phyloP scores from a whole-genome alignment of 1,140 invertebrate species.

The Lysiphlebus fabarum region DNA sequence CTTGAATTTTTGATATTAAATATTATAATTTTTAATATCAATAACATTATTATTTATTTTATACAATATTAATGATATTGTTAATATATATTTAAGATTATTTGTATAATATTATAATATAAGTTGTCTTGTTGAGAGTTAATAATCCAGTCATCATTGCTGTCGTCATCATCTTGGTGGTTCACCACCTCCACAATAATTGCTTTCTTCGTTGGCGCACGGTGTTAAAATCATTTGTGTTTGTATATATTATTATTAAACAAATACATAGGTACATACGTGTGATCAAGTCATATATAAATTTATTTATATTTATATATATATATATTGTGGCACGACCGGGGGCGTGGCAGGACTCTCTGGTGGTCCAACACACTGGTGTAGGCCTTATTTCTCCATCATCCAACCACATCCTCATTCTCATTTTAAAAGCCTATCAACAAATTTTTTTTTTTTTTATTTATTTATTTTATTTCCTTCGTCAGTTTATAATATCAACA shows the following conservation, averaged over 20 bases:
- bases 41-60: too few relatives aligned
- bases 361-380: slow-evolving; percentile 50
- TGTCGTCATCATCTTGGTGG: slow-evolving; percentile 20
- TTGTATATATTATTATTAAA: slow-evolving; percentile 21
- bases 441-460: too few relatives aligned
- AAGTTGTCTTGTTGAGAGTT: too few relatives aligned
- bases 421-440: not conserved
- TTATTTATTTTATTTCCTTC: too few relatives aligned
- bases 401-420: not conserved
- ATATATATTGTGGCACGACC: slow-evolving; percentile 32
- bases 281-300: too few relatives aligned
- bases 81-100: too few relatives aligned
- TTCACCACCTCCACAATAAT: slow-evolving; percentile 10
- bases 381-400: slow-evolving; percentile 31
- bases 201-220: slow-evolving; percentile 32
- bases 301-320: slow-evolving; percentile 3
- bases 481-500: too few relatives aligned
- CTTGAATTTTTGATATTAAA: too few relatives aligned
- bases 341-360: slow-evolving; percentile 48
- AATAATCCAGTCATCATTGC: not conserved
- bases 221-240: slow-evolving; percentile 42
- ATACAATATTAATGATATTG: too few relatives aligned
- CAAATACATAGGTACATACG: too few relatives aligned
- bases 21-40: too few relatives aligned
- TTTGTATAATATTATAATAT: too few relatives aligned